Base-by-base conservation (phyloP, 2,113 vertebrate genomes). In the Albula goreensis region DNA sequence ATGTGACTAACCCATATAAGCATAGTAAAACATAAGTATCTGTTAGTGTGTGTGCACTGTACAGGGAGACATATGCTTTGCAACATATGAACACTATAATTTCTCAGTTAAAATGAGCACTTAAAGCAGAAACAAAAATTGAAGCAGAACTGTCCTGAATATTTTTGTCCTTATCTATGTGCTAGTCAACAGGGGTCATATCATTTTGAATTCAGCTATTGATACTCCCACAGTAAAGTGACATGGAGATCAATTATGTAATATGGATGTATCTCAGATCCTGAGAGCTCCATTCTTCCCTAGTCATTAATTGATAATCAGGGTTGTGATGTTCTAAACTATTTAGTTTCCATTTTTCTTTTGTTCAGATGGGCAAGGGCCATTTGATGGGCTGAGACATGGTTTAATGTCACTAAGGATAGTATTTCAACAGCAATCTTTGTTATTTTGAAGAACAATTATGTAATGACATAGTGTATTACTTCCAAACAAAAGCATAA, bases 1-100 rank as follows among this genome's bases (percentile, higher is more conserved):
- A 81, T 88, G 89, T 89, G 91, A 92, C 89, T 10, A 25, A 83
- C 90, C 57, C 82, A 85, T 86, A 88, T 17, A 7, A 50, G 41
- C 12, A 50, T 79, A 79, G 50, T 79, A 25, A 74, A 74, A 79
- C 78, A 79, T 79, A 48, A 48, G 78, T 79, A 48, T 17, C 25
- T 50, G 78, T 79, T 17, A 49, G 1, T 79, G 22, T 11, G 50
- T 50, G 3, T 12, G 0, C 78, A 50, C 31, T 50, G 41, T 17
- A 50, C 78, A 79, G 50, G 49, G 78, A 3, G 41, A 49, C 41
- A 79, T 19, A 79, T 50, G 49, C 41, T 79, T 50, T 50, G 48
- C 48, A 48, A 50, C 78, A 49, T 17, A 12, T 4, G 12, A 79
- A 50, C 25, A 6, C 22, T 19, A 70, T 6, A 17, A 19, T 70